Conservation (phyloP, 2,888 invertebrate genomes). For the Drosophila prostipennis region DNA sequence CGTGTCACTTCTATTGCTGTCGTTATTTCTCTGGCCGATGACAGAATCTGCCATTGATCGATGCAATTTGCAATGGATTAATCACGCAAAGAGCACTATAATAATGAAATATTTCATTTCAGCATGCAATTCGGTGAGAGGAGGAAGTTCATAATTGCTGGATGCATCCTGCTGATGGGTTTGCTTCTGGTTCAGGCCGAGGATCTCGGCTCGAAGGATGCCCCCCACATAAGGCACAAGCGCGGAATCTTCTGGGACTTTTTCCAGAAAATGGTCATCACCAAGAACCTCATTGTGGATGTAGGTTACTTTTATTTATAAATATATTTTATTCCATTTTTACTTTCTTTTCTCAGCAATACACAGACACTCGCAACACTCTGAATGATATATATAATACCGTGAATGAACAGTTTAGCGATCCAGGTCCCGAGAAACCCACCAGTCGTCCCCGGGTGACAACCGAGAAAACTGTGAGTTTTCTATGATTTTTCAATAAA, state of each 20-base stretch:
- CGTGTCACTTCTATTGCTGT: slow-evolving; percentile 30
- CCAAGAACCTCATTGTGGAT: slow-evolving; percentile 80
- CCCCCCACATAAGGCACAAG: slow-evolving; percentile 70
- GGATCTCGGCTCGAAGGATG: slow-evolving; percentile 1
- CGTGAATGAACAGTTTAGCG: slow-evolving; percentile 81
- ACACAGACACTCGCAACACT: slow-evolving; percentile 81
- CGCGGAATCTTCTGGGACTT: slow-evolving; percentile 81
- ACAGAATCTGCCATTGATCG: slow-evolving; percentile 38
- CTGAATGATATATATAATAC: slow-evolving; percentile 81
- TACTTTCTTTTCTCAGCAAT: slow-evolving; percentile 75
- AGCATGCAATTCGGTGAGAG: slow-evolving; percentile 15
- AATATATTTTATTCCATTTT: background rate
- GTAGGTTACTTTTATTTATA: slow-evolving; percentile 61
- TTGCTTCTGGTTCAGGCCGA: slow-evolving; percentile 4
- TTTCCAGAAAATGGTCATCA: slow-evolving; percentile 81
- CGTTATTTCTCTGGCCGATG: slow-evolving; percentile 14
- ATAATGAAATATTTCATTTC: slow-evolving; percentile 5
- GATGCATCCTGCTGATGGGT: slow-evolving; percentile 31
- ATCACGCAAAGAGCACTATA: slow-evolving; percentile 21
- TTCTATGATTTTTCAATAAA: background rate
- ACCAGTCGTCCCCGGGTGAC: slow-evolving; percentile 58
- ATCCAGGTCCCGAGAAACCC: slow-evolving; percentile 79
- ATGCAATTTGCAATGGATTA: slow-evolving; percentile 33
- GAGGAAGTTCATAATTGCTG: slow-evolving; percentile 19
- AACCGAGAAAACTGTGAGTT: slow-evolving; percentile 64